Base-by-base conservation (phyloP, 1,140 invertebrate species). In the Anoplophora glabripennis region DNA sequence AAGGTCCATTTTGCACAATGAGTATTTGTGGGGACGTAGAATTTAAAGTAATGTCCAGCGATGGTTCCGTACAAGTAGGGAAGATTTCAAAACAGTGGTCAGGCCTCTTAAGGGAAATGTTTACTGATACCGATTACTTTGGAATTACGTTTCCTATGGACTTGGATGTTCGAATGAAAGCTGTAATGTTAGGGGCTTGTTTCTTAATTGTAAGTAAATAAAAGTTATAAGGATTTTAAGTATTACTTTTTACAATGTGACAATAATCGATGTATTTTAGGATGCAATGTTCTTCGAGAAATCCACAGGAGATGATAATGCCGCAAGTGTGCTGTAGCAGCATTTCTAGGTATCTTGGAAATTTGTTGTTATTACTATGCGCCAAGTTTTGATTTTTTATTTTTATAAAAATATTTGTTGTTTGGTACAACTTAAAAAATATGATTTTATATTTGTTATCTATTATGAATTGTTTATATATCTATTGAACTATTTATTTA, bases 1-100 rank as follows among this genome's bases (percentile, higher is more conserved):
- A 92, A 74, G 94, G 93, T 4, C 93, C 94, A 0, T 75, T 91
- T 38, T 93, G 89, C 75, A 89, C 88, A 0, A 88, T 83, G 68
- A 86, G 83, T 41, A 81, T 92, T 21, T 94, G 90, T 77, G 89
- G 90, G 8, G 87, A 93, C 70, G 88, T 93, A 1, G 85, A 85
- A 63, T 86, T 86, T 69, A 77, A 85, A 66, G 83, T 86, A 49
- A 78, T 78, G 57, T 76, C 78, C 3, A 63, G 71, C n/a, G 80
- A 83, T 69, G 80, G 78, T 8, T 61, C 61, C 17, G 73, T 72
- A 4, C 65, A 80, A 67, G 79, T 85, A 34, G 84, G 84, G 1
- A 76, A 76, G 61, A 84, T 86, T 45, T 75, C 78, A 8, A 85
- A 85, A 67, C 76, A 83, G 62, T 85, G 83, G 82, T 73, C 78